Evolutionary conservation across 2,113 vertebrate species (phyloP).

Genomic region (Cryptotis parvus): DNA sequence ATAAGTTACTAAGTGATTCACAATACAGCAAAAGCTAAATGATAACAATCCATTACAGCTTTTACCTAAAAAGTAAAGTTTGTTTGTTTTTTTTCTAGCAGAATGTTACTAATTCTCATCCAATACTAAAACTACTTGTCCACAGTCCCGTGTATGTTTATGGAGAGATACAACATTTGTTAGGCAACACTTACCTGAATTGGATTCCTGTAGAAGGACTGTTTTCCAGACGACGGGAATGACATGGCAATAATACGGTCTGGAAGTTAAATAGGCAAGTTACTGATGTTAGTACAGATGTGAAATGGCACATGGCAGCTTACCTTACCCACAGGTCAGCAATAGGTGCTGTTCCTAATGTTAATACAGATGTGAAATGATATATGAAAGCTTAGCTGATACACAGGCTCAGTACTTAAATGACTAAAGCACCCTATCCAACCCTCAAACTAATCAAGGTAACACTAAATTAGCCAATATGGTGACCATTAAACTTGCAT

Average conservation of each 20-base stretch:
- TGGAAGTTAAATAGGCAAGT: constrained; percentile 78
- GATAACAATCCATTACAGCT: too few species aligned
- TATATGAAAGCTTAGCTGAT: background rate
- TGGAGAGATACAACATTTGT: background rate
- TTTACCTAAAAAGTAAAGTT: background rate
- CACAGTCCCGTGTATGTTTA: background rate
- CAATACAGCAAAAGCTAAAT: too few species aligned
- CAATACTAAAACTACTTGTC: background rate
- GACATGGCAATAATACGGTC: constrained; percentile 98
- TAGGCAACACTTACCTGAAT: constrained; percentile 89
- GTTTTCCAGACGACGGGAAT: constrained; percentile 96
- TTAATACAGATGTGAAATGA: too few species aligned
- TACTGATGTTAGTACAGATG: background rate
- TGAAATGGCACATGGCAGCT: too few species aligned
- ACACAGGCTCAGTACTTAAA: background rate
- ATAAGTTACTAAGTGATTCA: too few species aligned
- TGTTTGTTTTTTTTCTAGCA: too few species aligned
- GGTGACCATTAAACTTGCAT: background rate
- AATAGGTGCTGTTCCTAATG: too few species aligned
- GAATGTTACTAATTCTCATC: background rate
- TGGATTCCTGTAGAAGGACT: constrained; percentile 97
- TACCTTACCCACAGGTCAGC: too few species aligned
- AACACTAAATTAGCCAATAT: constrained; percentile 24
- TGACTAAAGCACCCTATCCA: background rate
- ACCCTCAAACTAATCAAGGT: background rate